These are phyloP conservation scores for Diabrotica undecimpunctata DNA, from an alignment of 1,140 invertebrate species.

Conservation along the genomic window DNA sequence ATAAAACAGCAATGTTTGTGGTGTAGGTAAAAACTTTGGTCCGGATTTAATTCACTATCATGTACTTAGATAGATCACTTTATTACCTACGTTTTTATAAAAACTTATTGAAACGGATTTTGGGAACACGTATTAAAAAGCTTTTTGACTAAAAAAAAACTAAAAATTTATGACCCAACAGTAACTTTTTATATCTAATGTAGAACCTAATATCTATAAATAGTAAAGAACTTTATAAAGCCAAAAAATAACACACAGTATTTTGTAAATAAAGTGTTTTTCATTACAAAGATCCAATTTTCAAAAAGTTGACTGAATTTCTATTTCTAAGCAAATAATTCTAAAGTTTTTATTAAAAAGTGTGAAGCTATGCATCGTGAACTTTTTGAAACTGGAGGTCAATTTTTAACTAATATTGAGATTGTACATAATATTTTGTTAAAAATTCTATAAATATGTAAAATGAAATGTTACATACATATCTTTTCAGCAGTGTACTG, in stretches of 20 bases:
- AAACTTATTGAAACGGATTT: too few relatives aligned
- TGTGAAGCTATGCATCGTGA: not conserved
- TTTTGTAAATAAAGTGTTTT: not conserved
- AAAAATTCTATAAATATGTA: conserved; percentile 22
- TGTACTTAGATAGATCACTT: too few relatives aligned
- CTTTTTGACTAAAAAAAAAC: too few relatives aligned
- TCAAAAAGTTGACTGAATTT: not conserved
- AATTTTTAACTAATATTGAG: conserved; percentile 19
- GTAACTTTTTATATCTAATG: too few relatives aligned
- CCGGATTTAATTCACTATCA: too few relatives aligned
- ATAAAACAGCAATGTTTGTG: too few relatives aligned
- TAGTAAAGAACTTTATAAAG: not conserved
- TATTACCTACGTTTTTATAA: too few relatives aligned
- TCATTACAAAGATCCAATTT: not conserved
- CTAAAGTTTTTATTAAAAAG: not conserved
- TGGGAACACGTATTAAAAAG: too few relatives aligned
- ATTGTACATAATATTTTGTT: conserved; percentile 29
- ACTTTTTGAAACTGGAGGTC: not conserved
- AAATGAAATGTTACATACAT: conserved; percentile 33
- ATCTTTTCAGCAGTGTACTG: conserved; percentile 42
- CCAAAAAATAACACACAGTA: not conserved
- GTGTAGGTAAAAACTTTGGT: too few relatives aligned
- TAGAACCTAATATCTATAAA: too few relatives aligned
- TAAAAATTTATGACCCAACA: too few relatives aligned
- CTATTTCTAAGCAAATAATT: not conserved